Base-by-base conservation (phyloP, 2,113 vertebrate species). In the Phodopus roborovskii region DNA sequence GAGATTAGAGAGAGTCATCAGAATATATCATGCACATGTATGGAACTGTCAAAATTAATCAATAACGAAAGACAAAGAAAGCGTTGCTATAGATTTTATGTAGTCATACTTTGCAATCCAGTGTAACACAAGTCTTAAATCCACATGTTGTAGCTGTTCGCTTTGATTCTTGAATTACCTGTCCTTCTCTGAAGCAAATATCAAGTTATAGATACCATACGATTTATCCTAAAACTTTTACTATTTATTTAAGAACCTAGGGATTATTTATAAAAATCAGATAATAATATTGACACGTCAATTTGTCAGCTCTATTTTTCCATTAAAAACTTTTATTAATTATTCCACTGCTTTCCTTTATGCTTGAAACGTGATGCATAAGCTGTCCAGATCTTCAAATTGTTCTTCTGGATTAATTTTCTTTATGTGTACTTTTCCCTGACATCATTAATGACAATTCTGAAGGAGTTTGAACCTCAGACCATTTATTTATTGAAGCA, bases 71-170 rank as follows among this genome's bases (percentile, higher is more conserved):
- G 50, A 60, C 30, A 83, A 64, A 64, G 7, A 64, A 66, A 15
- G 12, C 17, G 36, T 66, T 66, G 2, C 19, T 36, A n/a, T 9
- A 81, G n/a, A 22, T 84, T 87, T 68, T 78, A 73, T 28, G 45
- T 36, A 77, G 36, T 81, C 26, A 13, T 42, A 68, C 45, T 88
- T 88, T 78, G 53, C 78, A 87, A 62, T 0, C 86, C 33, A 78
- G 0, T 39, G 3, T 11, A 48, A 50, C 10, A 53, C 16, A 97
- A 8, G 0, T 2, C 0, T n/a, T 15, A 4, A 53, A 20, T 5
- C 2, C 33, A 70, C 24, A 39, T 50, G 24, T 2, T 36, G 56
- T 30, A 66, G 45, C 33, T 89, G 4, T 62, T n/a, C 10, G 13
- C 4, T 73, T 42, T 92, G 50, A 13, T 95, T 60, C 81, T 50